Percentiles rank a stretch among this genome's conserved stretches.
These are phyloP conservation scores for Condylura cristata DNA, from an alignment of 2,113 vertebrate genomes.

Conservation along the genomic window DNA sequence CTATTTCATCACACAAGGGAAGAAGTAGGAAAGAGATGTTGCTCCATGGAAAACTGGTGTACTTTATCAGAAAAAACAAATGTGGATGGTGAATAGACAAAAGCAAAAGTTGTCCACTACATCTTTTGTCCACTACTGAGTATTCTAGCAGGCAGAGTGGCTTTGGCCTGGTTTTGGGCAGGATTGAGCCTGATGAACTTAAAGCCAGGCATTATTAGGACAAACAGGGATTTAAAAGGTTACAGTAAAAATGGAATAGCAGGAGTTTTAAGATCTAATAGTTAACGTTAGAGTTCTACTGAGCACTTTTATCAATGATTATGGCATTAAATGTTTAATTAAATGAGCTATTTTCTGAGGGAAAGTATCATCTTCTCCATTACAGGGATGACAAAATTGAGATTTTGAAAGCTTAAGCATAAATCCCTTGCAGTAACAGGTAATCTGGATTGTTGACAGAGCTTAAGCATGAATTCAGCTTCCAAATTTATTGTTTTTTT, in stretches of 20 bases:
- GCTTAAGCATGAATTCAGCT: not conserved
- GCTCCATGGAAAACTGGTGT: not conserved
- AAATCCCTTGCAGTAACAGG: not conserved
- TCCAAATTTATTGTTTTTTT: not conserved
- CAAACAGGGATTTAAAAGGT: not conserved
- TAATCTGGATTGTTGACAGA: not conserved
- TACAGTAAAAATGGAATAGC: not conserved
- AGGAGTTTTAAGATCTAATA: not conserved
- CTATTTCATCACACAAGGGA: not conserved
- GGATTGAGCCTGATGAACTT: not conserved
- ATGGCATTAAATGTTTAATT: not conserved
- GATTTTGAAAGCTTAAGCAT: not conserved
- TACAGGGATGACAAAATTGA: not conserved
- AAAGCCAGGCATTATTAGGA: not conserved
- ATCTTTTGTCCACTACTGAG: not conserved
- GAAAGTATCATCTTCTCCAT: not conserved
- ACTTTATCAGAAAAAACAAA: not conserved
- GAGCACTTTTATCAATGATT: not conserved
- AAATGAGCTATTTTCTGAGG: not conserved
- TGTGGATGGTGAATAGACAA: not conserved
- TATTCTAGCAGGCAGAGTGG: not conserved
- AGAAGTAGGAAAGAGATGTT: not conserved
- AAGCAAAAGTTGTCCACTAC: not conserved
- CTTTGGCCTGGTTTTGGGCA: not conserved
- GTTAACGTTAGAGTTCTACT: not conserved